Conservation (phyloP, 2,113 vertebrate species). For the Terrapene triunguis region DNA sequence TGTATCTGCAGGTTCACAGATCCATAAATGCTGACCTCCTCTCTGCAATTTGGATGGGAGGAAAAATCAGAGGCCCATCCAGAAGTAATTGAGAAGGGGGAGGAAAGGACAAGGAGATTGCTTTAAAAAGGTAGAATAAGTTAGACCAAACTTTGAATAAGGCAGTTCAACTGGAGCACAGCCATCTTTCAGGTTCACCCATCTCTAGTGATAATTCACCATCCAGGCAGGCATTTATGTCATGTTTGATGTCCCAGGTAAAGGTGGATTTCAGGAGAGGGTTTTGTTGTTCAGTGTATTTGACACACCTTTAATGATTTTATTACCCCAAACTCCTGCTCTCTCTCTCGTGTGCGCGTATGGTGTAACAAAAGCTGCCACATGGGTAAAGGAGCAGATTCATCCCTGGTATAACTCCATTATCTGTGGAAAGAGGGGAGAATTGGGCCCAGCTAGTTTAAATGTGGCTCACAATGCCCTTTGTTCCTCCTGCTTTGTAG, state of each 20-base stretch:
- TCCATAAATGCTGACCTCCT: not conserved
- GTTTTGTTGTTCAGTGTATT: not conserved
- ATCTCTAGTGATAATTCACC: constrained; percentile 10
- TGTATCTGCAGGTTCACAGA: not conserved
- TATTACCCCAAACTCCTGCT: constrained; percentile 32
- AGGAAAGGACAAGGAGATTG: not conserved
- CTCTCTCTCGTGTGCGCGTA: constrained; percentile 11
- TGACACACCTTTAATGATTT: constrained; percentile 65
- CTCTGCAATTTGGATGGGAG: not conserved
- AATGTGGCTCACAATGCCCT: fast-evolving
- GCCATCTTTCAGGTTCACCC: constrained; percentile 31
- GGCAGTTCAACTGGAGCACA: not conserved
- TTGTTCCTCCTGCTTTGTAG: not conserved
- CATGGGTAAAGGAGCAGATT: not conserved
- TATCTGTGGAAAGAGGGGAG: fast-evolving
- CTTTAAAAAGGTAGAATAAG: not conserved
- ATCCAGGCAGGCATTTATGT: constrained; percentile 38
- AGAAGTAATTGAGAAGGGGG: not conserved
- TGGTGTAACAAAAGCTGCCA: fast-evolving
- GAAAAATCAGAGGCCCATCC: not conserved
- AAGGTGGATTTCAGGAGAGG: constrained; percentile 41
- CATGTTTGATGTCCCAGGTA: not conserved
- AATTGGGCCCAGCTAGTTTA: not conserved
- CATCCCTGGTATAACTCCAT: not conserved
- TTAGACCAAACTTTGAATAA: not conserved